Base-by-base conservation (phyloP, 2,113 vertebrate genomes). In the Dipodomys ordii region DNA sequence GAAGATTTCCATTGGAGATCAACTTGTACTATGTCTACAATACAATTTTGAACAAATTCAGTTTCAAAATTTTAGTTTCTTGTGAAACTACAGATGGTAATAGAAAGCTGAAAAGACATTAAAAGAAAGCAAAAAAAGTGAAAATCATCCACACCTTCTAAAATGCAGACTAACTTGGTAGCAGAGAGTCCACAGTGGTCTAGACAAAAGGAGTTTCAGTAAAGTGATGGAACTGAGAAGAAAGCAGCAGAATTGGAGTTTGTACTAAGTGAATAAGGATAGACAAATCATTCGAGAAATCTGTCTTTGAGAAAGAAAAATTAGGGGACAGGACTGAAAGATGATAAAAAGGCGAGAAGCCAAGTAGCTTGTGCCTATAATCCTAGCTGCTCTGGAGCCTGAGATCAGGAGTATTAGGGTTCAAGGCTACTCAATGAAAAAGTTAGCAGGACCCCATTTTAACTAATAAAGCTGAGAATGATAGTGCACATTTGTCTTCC, bases 21-120 rank as follows among this genome's bases (percentile, higher is more conserved):
- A 68, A 8, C 13, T 44, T 83, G 68, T 71, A 6, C 9, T 10
- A 57, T 32, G 20, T 2, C 4, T 62, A 44, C 27, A 49, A 28
- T 78, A 12, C 82, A 19, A 46, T 69, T 28, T 32, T 81, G 23
- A 93, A 1, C 11, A 85, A 77, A 93, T 77, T 78, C 74, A 12
- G 1, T 87, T 91, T 87, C 18, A 81, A 30, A 89, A 87, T 83
- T 92, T 76, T 27, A 83, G 30, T 83, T 95, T 83, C 3, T 64
- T 81, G 18, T 76, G 68, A 86, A 94, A 93, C 53, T 46, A 60
- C 49, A 44, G 5, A 44, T 65, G 79, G 32, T 83, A 32, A 0
- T 57, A 11, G 1, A 76, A 71, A 2, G 1, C 7, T 72, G 2
- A 78, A 83, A 23, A 69, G 64, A 82, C 28, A 76, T 35, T 53